Percentiles rank a stretch among this genome's conserved stretches.
phyloP scores from a whole-genome alignment of 2,113 vertebrate genomes.

The Lucifuga dentata region DNA sequence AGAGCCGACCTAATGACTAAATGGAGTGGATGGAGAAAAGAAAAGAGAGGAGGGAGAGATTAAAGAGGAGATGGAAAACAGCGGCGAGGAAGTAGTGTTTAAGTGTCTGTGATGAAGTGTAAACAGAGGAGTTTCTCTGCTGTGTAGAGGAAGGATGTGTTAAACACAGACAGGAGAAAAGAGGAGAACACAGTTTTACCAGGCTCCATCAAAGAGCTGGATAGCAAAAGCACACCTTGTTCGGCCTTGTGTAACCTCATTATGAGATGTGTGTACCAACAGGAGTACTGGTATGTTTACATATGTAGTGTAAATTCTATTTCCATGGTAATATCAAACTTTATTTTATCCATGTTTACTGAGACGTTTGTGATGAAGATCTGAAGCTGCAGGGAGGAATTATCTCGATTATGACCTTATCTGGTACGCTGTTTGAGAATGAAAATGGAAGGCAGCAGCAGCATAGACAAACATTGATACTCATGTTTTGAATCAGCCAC shows the following conservation, averaged over 20 bases:
- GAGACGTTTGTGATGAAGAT: background rate
- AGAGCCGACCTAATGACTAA: conserved; percentile 80
- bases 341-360: background rate
- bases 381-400: background rate
- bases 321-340: conserved; percentile 15
- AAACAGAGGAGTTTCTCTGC: conserved; percentile 75
- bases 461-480: conserved; percentile 33
- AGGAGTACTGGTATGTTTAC: conserved; percentile 23
- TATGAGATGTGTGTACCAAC: too few relatives aligned
- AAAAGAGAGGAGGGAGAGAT: conserved; percentile 74
- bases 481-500: conserved; percentile 53
- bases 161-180: conserved; percentile 58
- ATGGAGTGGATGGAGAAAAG: conserved; percentile 78
- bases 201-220: conserved; percentile 52
- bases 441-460: conserved; percentile 13
- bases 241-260: conserved; percentile 32
- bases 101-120: conserved; percentile 79
- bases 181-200: conserved; percentile 38
- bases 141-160: conserved; percentile 62
- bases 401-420: background rate
- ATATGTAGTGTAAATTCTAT: conserved; percentile 1
- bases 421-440: too few relatives aligned
- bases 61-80: conserved; percentile 71
- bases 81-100: conserved; percentile 72
- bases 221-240: conserved; percentile 1